Conservation (phyloP, 2,797 vertebrate genomes). For the Somateria mollissima region DNA sequence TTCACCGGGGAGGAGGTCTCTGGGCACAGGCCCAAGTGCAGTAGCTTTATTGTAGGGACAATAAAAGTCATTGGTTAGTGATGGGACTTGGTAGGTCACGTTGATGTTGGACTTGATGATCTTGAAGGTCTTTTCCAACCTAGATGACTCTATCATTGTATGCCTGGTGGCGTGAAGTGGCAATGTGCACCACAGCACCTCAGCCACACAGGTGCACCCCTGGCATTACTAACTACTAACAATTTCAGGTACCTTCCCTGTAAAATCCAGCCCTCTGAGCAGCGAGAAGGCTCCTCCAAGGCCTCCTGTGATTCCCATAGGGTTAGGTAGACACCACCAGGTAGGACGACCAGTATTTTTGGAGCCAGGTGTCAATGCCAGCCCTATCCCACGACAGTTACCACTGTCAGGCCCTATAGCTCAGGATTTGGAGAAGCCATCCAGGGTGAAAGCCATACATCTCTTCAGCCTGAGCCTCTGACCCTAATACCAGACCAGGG, state of each 20-base stretch:
- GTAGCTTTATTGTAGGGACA: no score
- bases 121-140: no score
- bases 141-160: no score
- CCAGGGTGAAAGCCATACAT: no score
- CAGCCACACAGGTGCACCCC: accelerated
- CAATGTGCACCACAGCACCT: not conserved
- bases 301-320: not conserved
- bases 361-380: not conserved
- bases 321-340: not conserved
- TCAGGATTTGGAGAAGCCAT: not conserved
- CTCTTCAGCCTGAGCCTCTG: not conserved
- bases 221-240: not conserved
- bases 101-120: no score
- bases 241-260: not conserved
- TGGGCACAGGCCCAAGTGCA: no score
- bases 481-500: not conserved
- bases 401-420: not conserved
- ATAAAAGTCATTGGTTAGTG: no score
- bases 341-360: not conserved
- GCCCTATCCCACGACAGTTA: no score
- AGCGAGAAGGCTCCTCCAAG: not conserved
- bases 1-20: no score
- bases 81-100: no score
- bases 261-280: not conserved
- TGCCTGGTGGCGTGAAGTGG: not conserved